Conservation (phyloP, 2,888 invertebrate species). For the Eucriotettix oculatus region DNA sequence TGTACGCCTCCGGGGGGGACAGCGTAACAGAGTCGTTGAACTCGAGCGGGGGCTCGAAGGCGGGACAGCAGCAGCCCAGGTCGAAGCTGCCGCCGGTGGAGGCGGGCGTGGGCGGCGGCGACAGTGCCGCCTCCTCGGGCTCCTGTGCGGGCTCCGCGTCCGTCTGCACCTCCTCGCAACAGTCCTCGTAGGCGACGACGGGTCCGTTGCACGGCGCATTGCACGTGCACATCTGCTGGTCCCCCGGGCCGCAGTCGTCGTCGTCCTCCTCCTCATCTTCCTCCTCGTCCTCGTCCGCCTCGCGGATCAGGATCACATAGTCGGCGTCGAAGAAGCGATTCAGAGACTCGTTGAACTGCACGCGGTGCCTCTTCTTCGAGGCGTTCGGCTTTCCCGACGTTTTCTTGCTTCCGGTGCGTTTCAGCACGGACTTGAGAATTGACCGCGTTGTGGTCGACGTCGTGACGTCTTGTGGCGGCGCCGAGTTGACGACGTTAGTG, state of each 20-base stretch:
- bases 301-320: conserved; percentile 77
- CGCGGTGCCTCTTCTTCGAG: conserved; percentile 50
- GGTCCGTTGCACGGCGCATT: background rate
- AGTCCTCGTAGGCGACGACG: background rate
- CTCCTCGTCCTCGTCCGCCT: conserved; percentile 66
- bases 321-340: conserved; percentile 87
- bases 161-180: background rate
- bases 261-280: conserved; percentile 23
- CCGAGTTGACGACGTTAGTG: conserved; percentile 8
- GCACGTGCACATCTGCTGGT: conserved; percentile 13
- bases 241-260: conserved; percentile 15
- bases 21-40: conserved; percentile 63
- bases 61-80: conserved; percentile 17
- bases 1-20: conserved; percentile 83
- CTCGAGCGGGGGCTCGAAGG: conserved; percentile 45
- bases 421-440: conserved; percentile 50
- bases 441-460: conserved; percentile 18
- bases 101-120: conserved; percentile 9
- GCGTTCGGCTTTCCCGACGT: conserved; percentile 12
- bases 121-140: conserved; percentile 1
- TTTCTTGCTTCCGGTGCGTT: conserved; percentile 53
- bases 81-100: conserved; percentile 15
- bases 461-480: conserved; percentile 18
- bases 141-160: background rate
- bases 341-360: conserved; percentile 74